Evolutionary conservation across 2,113 vertebrate species (phyloP), one percentile per base, ranked within the genome.

Genomic region (Raja brachyura): DNA sequence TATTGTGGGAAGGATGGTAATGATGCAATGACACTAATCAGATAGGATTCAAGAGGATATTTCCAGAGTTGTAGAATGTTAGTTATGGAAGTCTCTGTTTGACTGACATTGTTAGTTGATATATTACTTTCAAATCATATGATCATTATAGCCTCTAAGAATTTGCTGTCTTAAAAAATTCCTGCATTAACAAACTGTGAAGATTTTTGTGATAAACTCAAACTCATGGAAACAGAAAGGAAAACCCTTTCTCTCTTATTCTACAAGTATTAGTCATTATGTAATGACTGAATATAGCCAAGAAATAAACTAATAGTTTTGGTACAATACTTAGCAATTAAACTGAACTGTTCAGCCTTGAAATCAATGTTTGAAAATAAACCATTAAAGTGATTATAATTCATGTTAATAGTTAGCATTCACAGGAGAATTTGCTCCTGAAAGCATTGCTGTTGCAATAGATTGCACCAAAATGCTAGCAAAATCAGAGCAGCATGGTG

Each of bases 331-430:
- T 88, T 88, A 59, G 83, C 83, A 88, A 88, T 88, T 88, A 88
- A 88, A 88, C 14, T 66, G n/a, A 88, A 59, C 18, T 88, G 83
- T 63, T 88, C 83, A 88, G 28, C 11, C 83, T 88, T 88, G 83
- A 88, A 88, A 88, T 88, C 56, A 88, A 88, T 63, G 61, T 66
- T 88, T 66, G 63, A 88, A 88, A 88, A 88, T 88, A 31, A 66
- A n/a, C 63, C 6, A 14, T 31, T 88, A 63, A 63, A 63, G 13
- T 88, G 1, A 28, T 66, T 88, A 6, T 88, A 63, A 88, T 88
- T 88, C 14, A 14, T n/a, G 16, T 88, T 66, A 88, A 88, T 88
- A 88, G 59, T 31, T 63, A 6, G 14, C 61, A 63, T 33, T 88
- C 83, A 88, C 83, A 14, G 22, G 81, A 61, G 81, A n/a, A 61